Conservation (phyloP, 2,113 vertebrate species). For the Nycticebus coucang region DNA sequence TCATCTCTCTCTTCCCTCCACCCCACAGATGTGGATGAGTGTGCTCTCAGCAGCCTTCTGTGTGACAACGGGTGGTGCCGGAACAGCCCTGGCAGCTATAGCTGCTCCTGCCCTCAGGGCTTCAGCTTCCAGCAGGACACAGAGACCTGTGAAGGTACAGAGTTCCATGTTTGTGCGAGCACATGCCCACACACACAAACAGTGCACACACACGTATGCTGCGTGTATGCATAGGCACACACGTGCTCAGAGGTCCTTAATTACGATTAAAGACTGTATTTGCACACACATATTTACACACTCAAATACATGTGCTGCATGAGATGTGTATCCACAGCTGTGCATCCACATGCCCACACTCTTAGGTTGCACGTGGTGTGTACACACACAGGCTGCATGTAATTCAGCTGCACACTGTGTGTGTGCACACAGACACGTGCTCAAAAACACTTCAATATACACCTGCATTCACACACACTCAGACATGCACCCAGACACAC, state of each 20-base stretch:
- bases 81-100: slow-evolving; percentile 95
- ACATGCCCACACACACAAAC: background rate
- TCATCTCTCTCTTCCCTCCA: background rate
- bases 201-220: accelerated
- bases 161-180: accelerated
- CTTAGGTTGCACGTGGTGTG: background rate
- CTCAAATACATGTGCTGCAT: background rate
- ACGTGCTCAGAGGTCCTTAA: background rate
- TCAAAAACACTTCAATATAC: background rate
- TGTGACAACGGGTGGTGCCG: slow-evolving; percentile 93
- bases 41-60: slow-evolving; percentile 91
- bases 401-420: background rate
- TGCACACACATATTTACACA: background rate
- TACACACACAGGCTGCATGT: background rate
- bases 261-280: background rate
- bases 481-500: background rate
- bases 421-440: background rate
- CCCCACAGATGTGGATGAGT: slow-evolving; percentile 93
- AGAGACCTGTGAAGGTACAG: slow-evolving; percentile 93
- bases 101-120: slow-evolving; percentile 94
- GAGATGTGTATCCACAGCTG: no score
- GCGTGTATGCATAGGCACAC: accelerated
- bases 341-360: background rate
- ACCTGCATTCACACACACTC: background rate
- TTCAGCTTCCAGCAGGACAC: slow-evolving; percentile 93